Evolutionary conservation across 2,888 invertebrate species (phyloP), one percentile per base, ranked within the genome.

Genomic region (Lepidochitona cinerea): DNA sequence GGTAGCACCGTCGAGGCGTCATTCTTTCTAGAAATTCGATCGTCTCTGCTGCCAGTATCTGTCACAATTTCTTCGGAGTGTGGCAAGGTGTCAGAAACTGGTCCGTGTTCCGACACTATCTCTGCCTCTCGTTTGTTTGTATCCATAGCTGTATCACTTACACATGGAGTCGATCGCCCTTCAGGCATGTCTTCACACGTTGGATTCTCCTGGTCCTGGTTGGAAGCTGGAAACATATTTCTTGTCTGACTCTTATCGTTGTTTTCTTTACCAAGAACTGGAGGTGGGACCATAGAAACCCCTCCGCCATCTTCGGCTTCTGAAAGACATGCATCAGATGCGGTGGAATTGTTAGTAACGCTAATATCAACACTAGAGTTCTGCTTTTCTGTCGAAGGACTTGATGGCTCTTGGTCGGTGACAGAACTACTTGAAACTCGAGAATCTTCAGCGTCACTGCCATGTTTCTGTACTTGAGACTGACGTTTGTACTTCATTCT

Each of bases 401-500:
- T 66, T 12, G 32, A 29, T 4, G 29, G 1, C 32, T 59, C 59
- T 14, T 59, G 23, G 4, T 66, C 66, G 33, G 18, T 37, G n/a
- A 35, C 4, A 29, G 66, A 66, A 36, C 66, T 66, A 18, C 37
- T 37, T 3, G 66, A 23, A 18, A 66, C 66, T 5, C 14, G 35
- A 14, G 12, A 36, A 9, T 66, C 66, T 2, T 66, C 66, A 5
- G 66, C 18, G 4, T 66, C 66, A 3, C 18, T 35, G 26, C 49
- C 68, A 52, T 84, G 83, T 71, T 84, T 65, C 68, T 82, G 81
- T 29, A 83, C 76, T 79, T 84, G 84, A 0, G 85, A 84, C 76
- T 88, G 87, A 6, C 88, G 78, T 71, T 89, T 89, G 79, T 83
- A 88, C 91, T 99, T 99, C 98, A 99, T 99, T 85, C 99, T 93